Evolutionary conservation across 1,140 invertebrate genomes (phyloP), one percentile per base, ranked within the genome.

Genomic region (Pseudomyrmex dendroicus): DNA sequence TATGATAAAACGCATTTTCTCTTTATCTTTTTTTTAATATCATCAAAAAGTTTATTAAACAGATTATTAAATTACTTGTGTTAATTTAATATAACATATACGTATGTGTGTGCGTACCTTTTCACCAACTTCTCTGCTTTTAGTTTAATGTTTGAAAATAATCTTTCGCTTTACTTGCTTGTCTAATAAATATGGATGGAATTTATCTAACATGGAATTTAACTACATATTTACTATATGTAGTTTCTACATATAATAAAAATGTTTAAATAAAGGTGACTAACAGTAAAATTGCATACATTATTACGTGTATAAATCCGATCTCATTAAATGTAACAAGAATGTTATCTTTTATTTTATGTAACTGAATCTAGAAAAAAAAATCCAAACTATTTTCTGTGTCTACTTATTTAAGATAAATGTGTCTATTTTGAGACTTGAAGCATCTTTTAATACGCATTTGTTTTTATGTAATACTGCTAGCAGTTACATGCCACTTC

Each of bases 381-480:
- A 35, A 25, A 25, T 25, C 35, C 35, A 67, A 46, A 3, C 20
- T 56, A 25, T 13, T 20, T 35, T 10, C 12, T 8, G 5, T 50
- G 2, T 73, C 63, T 56, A 22, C 4, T 76, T 66, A 15, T 22
- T 66, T 54, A 56, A 4, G 9, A 66, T 10, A 66, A 52, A 12
- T 56, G 50, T 66, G 35, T 10, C 2, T 48, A 9, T 54, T 54
- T 22, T 44, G 25, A 78, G 12, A 57, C 8, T 50, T 59, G 8
- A 61, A 72, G 12, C 48, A n/a, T 35, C 12, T 59, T 48, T 52
- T 48, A 61, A 48, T 35, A 35, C 5, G 70, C 54, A 12, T 7
- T 52, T 35, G 70, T 50, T 70, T 48, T 56, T 66, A 20, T 35
- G 44, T 48, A 50, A 80, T 80, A 12, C 22, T 46, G 17, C 63